phyloP scores from a whole-genome alignment of 2,888 invertebrate species.

The Dryomyza anilis region DNA sequence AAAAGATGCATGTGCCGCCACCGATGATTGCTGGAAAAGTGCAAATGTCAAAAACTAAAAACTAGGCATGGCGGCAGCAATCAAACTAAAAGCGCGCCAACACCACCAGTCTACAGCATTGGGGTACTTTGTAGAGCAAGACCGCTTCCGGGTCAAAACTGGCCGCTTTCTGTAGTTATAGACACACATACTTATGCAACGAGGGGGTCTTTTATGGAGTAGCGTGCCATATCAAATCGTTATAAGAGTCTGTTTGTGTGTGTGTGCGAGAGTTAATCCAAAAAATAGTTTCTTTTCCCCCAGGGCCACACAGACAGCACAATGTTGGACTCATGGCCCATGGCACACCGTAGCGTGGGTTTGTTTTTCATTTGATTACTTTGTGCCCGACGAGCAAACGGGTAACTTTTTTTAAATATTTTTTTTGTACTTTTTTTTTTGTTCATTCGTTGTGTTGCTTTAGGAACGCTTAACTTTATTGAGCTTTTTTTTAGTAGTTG shows the following conservation, averaged over 20 bases:
- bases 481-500: constrained; percentile 7
- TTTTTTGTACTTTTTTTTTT: background rate
- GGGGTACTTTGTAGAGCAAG: background rate
- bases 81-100: constrained; percentile 50
- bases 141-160: background rate
- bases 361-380: constrained; percentile 25
- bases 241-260: background rate
- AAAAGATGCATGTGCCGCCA: too few relatives aligned
- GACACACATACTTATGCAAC: background rate
- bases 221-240: background rate
- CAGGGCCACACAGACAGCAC: constrained; percentile 17
- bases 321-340: constrained; percentile 4
- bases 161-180: background rate
- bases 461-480: constrained; percentile 6
- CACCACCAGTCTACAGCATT: too few relatives aligned
- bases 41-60: constrained; percentile 34
- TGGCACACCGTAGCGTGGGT: constrained; percentile 4
- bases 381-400: background rate
- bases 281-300: constrained; percentile 26
- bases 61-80: constrained; percentile 56
- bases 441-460: background rate
- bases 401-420: too few relatives aligned
- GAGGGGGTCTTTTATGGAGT: background rate
- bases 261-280: constrained; percentile 25
- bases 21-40: background rate